Evolutionary conservation across 2,797 vertebrate genomes (phyloP).

Genomic region (Mus minutoides): DNA sequence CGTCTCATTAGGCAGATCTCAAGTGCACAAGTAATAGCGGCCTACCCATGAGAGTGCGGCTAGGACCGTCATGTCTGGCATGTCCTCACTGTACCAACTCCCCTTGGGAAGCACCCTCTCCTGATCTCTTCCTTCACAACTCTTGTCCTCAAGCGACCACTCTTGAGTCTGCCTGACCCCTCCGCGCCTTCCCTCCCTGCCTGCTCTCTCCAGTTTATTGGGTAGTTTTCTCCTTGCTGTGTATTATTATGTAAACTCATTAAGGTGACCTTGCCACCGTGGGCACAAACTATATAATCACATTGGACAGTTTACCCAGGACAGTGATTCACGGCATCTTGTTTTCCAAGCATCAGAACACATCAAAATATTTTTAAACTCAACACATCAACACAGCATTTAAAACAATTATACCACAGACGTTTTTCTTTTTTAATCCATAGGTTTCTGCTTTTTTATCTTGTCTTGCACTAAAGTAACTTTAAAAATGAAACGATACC

Average conservation of each 20-base stretch:
- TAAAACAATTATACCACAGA: conserved; percentile 72
- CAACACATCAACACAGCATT: conserved; percentile 69
- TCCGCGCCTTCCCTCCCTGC: neutral
- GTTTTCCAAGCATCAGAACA: conserved; percentile 61
- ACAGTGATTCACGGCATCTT: conserved; percentile 67
- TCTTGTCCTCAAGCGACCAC: neutral
- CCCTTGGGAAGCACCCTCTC: neutral
- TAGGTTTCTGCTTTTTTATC: conserved; percentile 45
- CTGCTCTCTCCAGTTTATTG: neutral
- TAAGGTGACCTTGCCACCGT: conserved; percentile 44
- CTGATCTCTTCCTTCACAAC: neutral
- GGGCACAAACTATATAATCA: conserved; percentile 69
- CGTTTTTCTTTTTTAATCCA: conserved; percentile 34
- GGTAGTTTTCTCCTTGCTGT: conserved; percentile 50
- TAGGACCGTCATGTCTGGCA: fast-evolving
- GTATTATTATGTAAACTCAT: conserved; percentile 66
- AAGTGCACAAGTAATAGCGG: neutral
- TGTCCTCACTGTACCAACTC: neutral
- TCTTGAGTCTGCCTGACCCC: neutral
- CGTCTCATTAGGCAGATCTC: neutral
- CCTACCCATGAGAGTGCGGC: neutral
- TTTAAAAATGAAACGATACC: conserved; percentile 43
- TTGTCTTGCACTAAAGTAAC: conserved; percentile 56
- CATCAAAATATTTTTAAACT: conserved; percentile 79
- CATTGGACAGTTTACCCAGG: conserved; percentile 61